These are phyloP conservation scores for Anarhynchus alexandrinus DNA, from an alignment of 2,113 vertebrate species.

Conservation along the genomic window DNA sequence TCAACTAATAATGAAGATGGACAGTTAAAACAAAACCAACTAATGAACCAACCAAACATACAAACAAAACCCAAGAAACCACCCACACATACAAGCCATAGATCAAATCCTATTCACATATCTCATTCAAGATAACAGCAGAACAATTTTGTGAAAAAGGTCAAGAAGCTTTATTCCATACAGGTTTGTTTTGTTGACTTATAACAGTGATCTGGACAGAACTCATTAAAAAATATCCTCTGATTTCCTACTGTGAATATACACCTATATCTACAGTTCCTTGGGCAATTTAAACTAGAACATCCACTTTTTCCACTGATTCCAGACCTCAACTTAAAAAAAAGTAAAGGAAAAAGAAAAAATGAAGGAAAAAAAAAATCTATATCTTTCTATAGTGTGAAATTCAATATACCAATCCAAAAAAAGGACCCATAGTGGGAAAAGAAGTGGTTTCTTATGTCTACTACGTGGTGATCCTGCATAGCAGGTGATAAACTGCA, in stretches of 20 bases:
- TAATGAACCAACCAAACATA: fast-evolving
- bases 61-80: neutral
- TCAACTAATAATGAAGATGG: neutral
- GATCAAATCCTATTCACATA: neutral
- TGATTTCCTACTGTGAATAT: neutral
- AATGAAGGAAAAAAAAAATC: neutral
- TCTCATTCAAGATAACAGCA: neutral
- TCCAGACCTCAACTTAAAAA: neutral
- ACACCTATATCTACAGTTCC: neutral
- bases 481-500: neutral
- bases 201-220: neutral
- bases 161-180: neutral
- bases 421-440: neutral
- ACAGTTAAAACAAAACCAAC: neutral
- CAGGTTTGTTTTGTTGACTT: neutral
- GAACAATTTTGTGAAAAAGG: neutral
- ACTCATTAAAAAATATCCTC: neutral
- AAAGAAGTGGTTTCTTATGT: neutral
- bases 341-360: too few species aligned
- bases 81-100: neutral
- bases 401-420: neutral
- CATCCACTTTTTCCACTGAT: neutral
- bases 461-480: neutral
- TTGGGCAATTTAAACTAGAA: neutral
- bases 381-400: neutral